Conservation (phyloP, 2,113 vertebrate genomes). For the Salvelinus alpinus region DNA sequence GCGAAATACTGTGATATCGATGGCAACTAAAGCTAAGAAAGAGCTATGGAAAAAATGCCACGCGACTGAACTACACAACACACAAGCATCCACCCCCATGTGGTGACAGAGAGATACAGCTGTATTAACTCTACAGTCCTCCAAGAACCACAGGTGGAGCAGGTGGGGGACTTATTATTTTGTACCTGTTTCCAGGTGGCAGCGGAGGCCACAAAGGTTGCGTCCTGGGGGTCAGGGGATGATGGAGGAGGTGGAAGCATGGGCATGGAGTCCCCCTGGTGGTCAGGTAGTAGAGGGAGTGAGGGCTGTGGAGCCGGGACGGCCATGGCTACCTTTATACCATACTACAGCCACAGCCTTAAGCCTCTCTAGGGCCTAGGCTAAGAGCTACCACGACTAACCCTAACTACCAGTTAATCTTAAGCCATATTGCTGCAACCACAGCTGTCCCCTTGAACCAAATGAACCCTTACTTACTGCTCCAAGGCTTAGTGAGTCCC, state of each 20-base stretch:
- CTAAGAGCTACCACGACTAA: neutral
- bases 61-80: neutral
- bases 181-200: constrained; percentile 90
- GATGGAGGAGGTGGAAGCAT: constrained; percentile 61
- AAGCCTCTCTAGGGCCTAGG: neutral
- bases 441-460: neutral
- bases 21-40: neutral
- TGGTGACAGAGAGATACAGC: neutral
- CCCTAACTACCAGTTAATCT: neutral
- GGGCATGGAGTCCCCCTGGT: constrained; percentile 69
- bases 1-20: neutral
- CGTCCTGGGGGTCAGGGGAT: constrained; percentile 65
- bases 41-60: neutral
- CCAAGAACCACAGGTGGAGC: neutral
- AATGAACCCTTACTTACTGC: neutral
- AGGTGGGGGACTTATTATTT: neutral
- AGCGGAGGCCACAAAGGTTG: constrained; percentile 59
- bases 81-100: neutral
- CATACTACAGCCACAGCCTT: neutral
- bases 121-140: neutral
- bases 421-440: neutral
- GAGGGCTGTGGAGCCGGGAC: neutral
- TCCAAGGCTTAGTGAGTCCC: no score
- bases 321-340: neutral
- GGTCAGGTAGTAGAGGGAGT: constrained; percentile 39